phyloP scores from a whole-genome alignment of 2,888 invertebrate species.

The Chymomyza caudatula region DNA sequence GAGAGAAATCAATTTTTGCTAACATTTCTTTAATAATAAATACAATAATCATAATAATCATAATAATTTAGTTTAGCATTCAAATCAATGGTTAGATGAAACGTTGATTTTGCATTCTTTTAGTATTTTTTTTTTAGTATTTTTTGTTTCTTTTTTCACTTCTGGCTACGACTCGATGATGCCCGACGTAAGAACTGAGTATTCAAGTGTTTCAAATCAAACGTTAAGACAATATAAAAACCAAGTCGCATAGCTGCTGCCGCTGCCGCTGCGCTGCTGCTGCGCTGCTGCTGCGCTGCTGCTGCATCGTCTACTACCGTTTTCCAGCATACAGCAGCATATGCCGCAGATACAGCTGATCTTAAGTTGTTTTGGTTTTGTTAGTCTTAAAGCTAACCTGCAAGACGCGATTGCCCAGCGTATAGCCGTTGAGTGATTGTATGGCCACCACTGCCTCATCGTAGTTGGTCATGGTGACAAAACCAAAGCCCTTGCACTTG shows the following conservation, averaged over 20 bases:
- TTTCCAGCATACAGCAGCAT: slow-evolving; percentile 1
- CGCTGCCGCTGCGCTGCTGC: no score
- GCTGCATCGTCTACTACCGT: neutral
- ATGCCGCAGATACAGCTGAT: neutral
- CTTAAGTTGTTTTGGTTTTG: slow-evolving; percentile 84
- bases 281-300: no score
- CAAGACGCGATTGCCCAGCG: slow-evolving; percentile 94
- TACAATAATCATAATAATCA: slow-evolving; percentile 36
- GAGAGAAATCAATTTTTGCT: slow-evolving; percentile 57
- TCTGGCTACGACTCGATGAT: slow-evolving; percentile 54
- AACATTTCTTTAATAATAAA: slow-evolving; percentile 46
- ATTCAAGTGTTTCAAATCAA: slow-evolving; percentile 4
- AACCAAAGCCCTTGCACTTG: slow-evolving; percentile 99
- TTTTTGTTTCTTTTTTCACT: slow-evolving; percentile 28
- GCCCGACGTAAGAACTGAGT: slow-evolving; percentile 25
- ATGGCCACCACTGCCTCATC: slow-evolving; percentile 98
- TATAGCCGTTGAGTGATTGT: slow-evolving; percentile 96
- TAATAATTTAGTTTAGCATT: slow-evolving; percentile 56
- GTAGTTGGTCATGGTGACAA: slow-evolving; percentile 99
- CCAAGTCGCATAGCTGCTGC: neutral
- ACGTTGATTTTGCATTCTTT: slow-evolving; percentile 9
- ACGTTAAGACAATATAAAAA: neutral
- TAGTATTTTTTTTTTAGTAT: neutral
- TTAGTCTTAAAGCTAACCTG: slow-evolving; percentile 98
- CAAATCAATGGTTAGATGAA: slow-evolving; percentile 32